These are phyloP conservation scores for Ciona savignyi DNA, from an alignment of 23 tunicate genomes.

Conservation along the genomic window DNA sequence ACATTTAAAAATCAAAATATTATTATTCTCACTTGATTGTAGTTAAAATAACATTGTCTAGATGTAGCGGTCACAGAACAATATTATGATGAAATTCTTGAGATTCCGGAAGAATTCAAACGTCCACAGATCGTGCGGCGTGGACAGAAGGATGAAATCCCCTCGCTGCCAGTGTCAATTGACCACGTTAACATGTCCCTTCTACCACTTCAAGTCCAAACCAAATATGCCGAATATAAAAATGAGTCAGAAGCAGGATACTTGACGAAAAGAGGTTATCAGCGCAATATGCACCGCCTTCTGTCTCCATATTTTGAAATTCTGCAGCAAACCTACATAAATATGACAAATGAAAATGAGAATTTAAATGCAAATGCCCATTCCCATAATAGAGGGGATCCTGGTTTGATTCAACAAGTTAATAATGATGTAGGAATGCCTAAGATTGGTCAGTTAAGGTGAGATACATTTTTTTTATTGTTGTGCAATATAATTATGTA, in stretches of 20 bases:
- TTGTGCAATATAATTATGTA: too few species aligned
- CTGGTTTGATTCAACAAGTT: not conserved
- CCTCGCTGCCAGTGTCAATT: not conserved
- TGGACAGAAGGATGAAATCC: not conserved
- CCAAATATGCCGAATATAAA: slow-evolving; percentile 4
- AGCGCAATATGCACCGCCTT: not conserved
- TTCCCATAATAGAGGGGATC: slow-evolving; percentile 39
- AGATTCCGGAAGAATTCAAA: slow-evolving; percentile 9
- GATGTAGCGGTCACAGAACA: too few species aligned
- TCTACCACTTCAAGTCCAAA: slow-evolving; percentile 35
- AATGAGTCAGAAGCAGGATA: slow-evolving; percentile 13
- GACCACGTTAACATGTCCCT: slow-evolving; percentile 3
- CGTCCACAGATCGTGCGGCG: not conserved
- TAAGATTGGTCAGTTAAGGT: not conserved
- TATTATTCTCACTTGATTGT: too few species aligned
- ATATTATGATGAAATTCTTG: too few species aligned
- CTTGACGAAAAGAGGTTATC: slow-evolving; percentile 39
- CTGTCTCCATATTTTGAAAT: slow-evolving; percentile 28
- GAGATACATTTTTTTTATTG: too few species aligned
- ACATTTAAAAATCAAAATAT: too few species aligned
- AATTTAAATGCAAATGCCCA: slow-evolving; percentile 12
- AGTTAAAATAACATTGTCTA: too few species aligned
- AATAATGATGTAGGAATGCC: not conserved
- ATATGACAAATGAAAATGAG: not conserved
- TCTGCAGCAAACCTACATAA: not conserved